phyloP scores from a whole-genome alignment of 2,797 vertebrate genomes.

The Lutjanus argentimaculatus region DNA sequence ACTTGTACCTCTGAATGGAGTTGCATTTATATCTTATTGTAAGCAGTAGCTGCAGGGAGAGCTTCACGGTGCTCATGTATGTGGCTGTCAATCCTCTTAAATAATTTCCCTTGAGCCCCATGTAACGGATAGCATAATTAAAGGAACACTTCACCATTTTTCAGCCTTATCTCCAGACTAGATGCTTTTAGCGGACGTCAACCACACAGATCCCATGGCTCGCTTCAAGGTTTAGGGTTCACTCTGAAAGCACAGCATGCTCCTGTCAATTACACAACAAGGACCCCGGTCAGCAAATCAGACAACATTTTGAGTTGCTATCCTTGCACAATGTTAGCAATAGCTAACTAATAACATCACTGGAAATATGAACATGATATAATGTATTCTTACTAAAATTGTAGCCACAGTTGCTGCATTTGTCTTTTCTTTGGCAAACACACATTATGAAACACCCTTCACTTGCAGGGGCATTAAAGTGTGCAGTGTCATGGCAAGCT shows the following conservation, averaged over 20 bases:
- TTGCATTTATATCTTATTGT: constrained; percentile 34
- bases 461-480: background rate
- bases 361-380: background rate
- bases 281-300: constrained; percentile 18
- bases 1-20: constrained; percentile 56
- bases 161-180: constrained; percentile 72
- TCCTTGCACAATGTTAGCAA: constrained; percentile 16
- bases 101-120: constrained; percentile 58
- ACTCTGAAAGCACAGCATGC: constrained; percentile 36
- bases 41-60: constrained; percentile 38
- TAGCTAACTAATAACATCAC: background rate
- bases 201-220: constrained; percentile 47
- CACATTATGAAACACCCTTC: background rate
- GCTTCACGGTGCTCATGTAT: constrained; percentile 22
- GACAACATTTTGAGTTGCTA: constrained; percentile 29
- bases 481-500: background rate
- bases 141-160: constrained; percentile 68
- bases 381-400: background rate
- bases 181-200: constrained; percentile 65
- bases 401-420: background rate
- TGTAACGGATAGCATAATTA: constrained; percentile 79
- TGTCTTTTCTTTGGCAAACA: background rate
- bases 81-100: constrained; percentile 53
- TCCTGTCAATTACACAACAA: constrained; percentile 30
- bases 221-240: constrained; percentile 44